These are phyloP conservation scores for Macrobrachium rosenbergii DNA, from an alignment of 1,140 invertebrate species.

Conservation along the genomic window DNA sequence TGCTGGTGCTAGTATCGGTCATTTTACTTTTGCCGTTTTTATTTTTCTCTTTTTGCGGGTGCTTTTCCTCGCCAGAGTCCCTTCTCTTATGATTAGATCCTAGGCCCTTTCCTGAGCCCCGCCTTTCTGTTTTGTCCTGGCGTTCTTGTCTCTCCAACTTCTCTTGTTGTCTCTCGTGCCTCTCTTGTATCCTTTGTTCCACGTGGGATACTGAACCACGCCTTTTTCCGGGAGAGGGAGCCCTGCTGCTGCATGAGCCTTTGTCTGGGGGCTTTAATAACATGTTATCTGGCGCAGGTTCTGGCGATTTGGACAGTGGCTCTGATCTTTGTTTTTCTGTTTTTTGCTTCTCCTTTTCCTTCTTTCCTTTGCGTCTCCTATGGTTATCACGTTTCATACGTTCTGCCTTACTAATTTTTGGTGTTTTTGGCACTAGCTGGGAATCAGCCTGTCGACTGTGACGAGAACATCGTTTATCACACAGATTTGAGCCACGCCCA, in stretches of 20 bases:
- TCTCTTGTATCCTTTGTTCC: constrained; percentile 65
- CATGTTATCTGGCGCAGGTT: constrained; percentile 34
- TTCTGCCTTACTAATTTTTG: constrained; percentile 55
- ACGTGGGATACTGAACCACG: constrained; percentile 64
- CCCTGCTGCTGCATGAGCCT: background rate
- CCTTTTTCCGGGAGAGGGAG: constrained; percentile 55
- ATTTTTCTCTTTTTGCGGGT: constrained; percentile 14
- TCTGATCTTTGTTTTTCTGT: constrained; percentile 12
- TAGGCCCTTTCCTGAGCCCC: constrained; percentile 28
- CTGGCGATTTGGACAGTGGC: background rate
- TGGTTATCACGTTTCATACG: constrained; percentile 63
- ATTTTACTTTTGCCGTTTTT: constrained; percentile 36
- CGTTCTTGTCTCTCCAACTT: constrained; percentile 51
- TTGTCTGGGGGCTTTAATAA: background rate
- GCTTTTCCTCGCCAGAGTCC: constrained; percentile 46
- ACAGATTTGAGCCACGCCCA: constrained; percentile 41
- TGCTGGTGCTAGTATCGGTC: background rate
- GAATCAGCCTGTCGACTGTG: constrained; percentile 51
- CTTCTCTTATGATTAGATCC: constrained; percentile 14
- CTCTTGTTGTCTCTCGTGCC: constrained; percentile 63
- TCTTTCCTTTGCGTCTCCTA: constrained; percentile 59
- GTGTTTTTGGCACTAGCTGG: constrained; percentile 41
- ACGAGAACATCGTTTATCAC: constrained; percentile 44
- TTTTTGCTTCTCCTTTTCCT: constrained; percentile 51
- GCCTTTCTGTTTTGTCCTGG: constrained; percentile 47